A percentile compares a stretch with the other conserved stretches of the same genome.
Conservation (phyloP, 1,140 invertebrate genomes). For the Aradophagus sp. region DNA sequence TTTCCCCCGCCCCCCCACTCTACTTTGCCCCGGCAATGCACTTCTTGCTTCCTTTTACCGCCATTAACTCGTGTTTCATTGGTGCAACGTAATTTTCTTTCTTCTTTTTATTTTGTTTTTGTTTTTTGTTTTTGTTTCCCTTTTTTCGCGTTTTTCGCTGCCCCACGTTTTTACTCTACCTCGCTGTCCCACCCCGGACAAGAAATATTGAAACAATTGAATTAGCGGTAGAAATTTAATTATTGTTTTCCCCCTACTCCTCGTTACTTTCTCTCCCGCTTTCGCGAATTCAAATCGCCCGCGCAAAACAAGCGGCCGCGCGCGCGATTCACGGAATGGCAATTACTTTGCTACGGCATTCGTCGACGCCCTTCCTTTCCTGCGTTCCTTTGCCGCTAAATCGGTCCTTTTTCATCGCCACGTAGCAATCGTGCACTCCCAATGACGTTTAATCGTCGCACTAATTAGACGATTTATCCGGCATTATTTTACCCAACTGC, state of each 20-base stretch:
- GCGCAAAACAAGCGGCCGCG: background rate
- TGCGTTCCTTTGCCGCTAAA: background rate
- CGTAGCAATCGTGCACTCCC: background rate
- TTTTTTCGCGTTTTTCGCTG: too few relatives aligned
- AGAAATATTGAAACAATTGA: conserved; percentile 33
- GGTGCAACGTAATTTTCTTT: conserved; percentile 7
- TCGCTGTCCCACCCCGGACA: too few relatives aligned
- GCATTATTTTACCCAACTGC: too few relatives aligned
- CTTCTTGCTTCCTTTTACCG: conserved; percentile 27
- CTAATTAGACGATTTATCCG: conserved; percentile 21
- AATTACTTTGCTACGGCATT: conserved; percentile 15
- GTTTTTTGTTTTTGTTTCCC: too few relatives aligned
- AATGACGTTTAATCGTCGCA: conserved; percentile 10
- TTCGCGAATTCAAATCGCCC: background rate
- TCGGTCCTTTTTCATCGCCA: conserved; percentile 4
- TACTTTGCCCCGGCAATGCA: background rate
- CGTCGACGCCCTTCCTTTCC: background rate
- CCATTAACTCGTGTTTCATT: conserved; percentile 26
- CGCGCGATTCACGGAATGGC: conserved; percentile 11
- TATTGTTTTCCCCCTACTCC: conserved; percentile 30
- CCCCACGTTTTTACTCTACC: too few relatives aligned
- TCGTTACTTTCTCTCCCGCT: background rate
- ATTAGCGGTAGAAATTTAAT: conserved; percentile 25
- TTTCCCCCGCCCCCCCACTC: conserved; percentile 23
- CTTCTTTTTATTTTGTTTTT: too few relatives aligned